Evolutionary conservation across 1,140 invertebrate genomes (phyloP), one percentile per base, ranked within the genome.

Genomic region (Pachyrhynchus sulphureomaculatus): DNA sequence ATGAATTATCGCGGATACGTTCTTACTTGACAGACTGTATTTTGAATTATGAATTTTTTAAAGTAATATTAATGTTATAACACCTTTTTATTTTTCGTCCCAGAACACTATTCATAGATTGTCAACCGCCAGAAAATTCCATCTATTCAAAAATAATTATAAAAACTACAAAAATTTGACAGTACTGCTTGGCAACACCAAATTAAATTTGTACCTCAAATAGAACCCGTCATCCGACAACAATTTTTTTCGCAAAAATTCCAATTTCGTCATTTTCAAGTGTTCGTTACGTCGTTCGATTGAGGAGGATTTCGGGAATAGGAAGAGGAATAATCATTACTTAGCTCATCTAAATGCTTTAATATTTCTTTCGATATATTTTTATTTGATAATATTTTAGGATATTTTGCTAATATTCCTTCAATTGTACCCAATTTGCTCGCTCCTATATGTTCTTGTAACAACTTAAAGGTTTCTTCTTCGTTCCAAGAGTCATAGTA

Each of bases 401-500:
- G 83, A 70, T 83, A 85, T 63, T 79, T 70, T 64, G 75, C 69
- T 10, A 67, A 54, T 32, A 69, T 45, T 2, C 66, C 64, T 65
- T 74, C 9, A 70, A 66, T 74, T 68, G 77, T 71, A 76, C 65
- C 67, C 64, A 55, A 57, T 52, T 67, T 77, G 65, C 48, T 73
- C 24, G 59, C 68, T 5, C 62, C 69, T 23, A 75, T 20, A 71
- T 74, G 54, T 64, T 75, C 71, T 76, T 78, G 70, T 12, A 82
- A 66, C 0, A 78, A 65, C 48, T 75, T 78, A 13, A 83, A 79
- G 26, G 75, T 70, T 10, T 69, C 54, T 0, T 77, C 70, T 12
- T 78, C 77, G 36, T 76, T 80, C 84, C 85, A 86, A 1, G 80
- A 79, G 51, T 81, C 79, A 60, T 85, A 87, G 69, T 86, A 87